Evolutionary conservation across 64 coral and sea anemone species (phyloP), one percentile per base, ranked within the genome.

Genomic region (Actinia equina): DNA sequence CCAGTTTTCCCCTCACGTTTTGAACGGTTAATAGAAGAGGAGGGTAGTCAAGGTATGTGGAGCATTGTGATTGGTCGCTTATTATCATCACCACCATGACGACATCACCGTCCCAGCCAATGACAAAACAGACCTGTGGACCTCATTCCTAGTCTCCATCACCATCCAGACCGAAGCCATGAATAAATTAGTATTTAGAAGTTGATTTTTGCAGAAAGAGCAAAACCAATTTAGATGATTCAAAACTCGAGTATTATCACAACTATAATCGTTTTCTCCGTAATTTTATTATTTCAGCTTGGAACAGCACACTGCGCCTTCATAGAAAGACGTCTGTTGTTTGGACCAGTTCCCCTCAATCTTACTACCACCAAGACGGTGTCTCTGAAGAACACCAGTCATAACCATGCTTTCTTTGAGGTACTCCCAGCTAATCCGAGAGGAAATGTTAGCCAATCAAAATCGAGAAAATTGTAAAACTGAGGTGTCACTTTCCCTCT

Each of bases 391-490:
- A 99, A 95, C 79, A 95, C 93, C 15, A 86, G 93, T 43, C 87
- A 95, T 27, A 88, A 99, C 43, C 97, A 99, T 85, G 97, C 97
- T 86, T 99, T 93, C 83, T 99, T 99, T 95, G 93, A 99, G 97
- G 97, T 99, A 41, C 43, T 20, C 30, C 30, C 30, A 37, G 30
- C 30, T 37, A 37, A 37, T 37, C 30, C 30, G 30, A 37, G 30
- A 37, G 30, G 1, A 37, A 37, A 37, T 37, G 30, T 37, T 37
- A 37, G 30, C 30, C 30, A 37, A 37, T 37, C 30, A 37, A 1
- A 37, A 37, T 37, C 30, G 30, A 37, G 30, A 37, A 37, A 37
- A 37, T 37, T 37, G 30, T 1, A 37, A 37, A 37, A 37, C 30
- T 37, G 30, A 37, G 30, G 1, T 0, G 30, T 37, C 30, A 37